These are phyloP conservation scores for Pristionchus entomophagus DNA, from an alignment of 2,888 invertebrate genomes.

Conservation along the genomic window DNA sequence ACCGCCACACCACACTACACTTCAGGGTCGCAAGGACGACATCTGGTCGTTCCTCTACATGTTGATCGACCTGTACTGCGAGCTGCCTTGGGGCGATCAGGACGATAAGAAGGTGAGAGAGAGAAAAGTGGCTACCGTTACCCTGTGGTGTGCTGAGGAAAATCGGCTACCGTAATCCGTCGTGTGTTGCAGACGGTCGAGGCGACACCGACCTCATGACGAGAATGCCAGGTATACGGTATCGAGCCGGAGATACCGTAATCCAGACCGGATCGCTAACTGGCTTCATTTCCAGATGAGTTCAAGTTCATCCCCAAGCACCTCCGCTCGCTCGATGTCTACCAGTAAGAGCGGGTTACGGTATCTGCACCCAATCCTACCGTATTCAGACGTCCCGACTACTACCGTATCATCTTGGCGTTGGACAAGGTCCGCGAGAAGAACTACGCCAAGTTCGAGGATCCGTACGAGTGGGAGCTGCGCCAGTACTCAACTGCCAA, in stretches of 20 bases:
- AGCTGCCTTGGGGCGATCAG: conserved; percentile 64
- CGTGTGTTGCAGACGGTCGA: not conserved
- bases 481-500: conserved; percentile 7
- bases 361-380: not conserved
- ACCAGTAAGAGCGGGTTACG: not conserved
- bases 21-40: conserved; percentile 49
- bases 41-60: conserved; percentile 57
- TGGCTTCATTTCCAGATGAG: conserved; percentile 9
- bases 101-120: conserved; percentile 31
- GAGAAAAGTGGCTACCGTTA: too few relatives aligned
- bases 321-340: conserved; percentile 25
- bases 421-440: not conserved
- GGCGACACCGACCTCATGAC: conserved; percentile 35
- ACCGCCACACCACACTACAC: too few relatives aligned
- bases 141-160: too few relatives aligned
- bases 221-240: conserved; percentile 52
- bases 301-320: conserved; percentile 26
- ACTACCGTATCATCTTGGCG: conserved; percentile 28
- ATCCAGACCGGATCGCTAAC: conserved; percentile 43
- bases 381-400: conserved; percentile 33
- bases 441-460: not conserved
- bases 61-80: conserved; percentile 81
- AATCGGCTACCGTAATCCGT: not conserved
- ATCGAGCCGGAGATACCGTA: too few relatives aligned
- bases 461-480: conserved; percentile 38